Percentiles rank a stretch among this genome's conserved stretches.
Conservation (phyloP, 2,113 vertebrate species). For the Clarias macrocephalus region DNA sequence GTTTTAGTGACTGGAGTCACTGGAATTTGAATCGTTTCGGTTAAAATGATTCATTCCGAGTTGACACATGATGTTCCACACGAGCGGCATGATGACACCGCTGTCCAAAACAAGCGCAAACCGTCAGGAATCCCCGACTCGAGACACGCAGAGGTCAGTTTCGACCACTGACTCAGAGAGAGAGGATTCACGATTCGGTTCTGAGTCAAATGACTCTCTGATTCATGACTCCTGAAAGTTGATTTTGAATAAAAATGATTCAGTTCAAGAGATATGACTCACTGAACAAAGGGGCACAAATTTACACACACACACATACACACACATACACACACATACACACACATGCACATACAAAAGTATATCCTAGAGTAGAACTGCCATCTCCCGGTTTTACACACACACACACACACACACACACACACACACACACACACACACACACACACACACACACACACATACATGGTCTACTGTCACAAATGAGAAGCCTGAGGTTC, state of each 20-base stretch:
- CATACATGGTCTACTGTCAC: not conserved
- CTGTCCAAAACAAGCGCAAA: not conserved
- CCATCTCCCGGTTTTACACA: not conserved
- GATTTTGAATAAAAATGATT: not conserved
- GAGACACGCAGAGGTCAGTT: not conserved
- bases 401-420: conserved; percentile 4
- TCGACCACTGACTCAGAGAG: not conserved
- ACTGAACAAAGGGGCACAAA: not conserved
- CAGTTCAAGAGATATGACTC: not conserved
- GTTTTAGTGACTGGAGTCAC: not conserved
- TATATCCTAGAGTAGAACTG: not conserved
- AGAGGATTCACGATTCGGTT: not conserved
- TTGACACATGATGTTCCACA: not conserved
- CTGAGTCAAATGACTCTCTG: not conserved
- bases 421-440: conserved; percentile 8
- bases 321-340: not conserved
- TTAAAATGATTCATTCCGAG: not conserved
- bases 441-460: conserved; percentile 10
- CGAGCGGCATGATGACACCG: not conserved
- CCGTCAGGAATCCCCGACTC: not conserved
- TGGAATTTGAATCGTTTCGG: not conserved
- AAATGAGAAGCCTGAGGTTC: conserved; percentile 15
- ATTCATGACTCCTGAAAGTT: not conserved
- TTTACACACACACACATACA: not conserved
- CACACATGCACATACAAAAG: not conserved